phyloP scores from a whole-genome alignment of 2,888 invertebrate species.

The Calameuta idolon region DNA sequence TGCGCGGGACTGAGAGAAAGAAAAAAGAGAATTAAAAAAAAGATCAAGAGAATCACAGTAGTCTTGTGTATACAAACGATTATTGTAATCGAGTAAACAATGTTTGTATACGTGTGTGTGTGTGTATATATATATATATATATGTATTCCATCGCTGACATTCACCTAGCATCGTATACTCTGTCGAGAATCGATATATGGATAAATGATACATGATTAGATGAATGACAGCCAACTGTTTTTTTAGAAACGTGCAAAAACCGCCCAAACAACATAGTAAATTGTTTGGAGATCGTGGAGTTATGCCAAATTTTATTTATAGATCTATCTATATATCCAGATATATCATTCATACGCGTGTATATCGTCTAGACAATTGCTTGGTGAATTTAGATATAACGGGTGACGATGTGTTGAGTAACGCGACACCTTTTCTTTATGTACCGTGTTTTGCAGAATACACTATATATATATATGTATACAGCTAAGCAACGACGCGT shows the following conservation, averaged over 20 bases:
- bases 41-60: not conserved
- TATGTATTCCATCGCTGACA: not conserved
- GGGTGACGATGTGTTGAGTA: not conserved
- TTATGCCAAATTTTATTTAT: not conserved
- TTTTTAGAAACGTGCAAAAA: not conserved
- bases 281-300: not conserved
- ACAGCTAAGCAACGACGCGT: not conserved
- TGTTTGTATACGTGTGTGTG: no score
- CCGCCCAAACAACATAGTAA: not conserved
- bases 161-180: not conserved
- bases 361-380: not conserved
- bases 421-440: constrained; percentile 5
- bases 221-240: not conserved
- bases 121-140: not conserved
- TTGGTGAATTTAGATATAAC: not conserved
- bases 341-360: not conserved
- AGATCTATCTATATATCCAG: not conserved
- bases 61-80: not conserved
- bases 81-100: not conserved
- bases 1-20: not conserved
- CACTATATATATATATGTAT: not conserved
- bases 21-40: not conserved
- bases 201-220: not conserved
- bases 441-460: not conserved
- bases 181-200: not conserved